These are phyloP conservation scores for Drosophila atripex DNA, from an alignment of 2,888 invertebrate genomes.

Conservation along the genomic window DNA sequence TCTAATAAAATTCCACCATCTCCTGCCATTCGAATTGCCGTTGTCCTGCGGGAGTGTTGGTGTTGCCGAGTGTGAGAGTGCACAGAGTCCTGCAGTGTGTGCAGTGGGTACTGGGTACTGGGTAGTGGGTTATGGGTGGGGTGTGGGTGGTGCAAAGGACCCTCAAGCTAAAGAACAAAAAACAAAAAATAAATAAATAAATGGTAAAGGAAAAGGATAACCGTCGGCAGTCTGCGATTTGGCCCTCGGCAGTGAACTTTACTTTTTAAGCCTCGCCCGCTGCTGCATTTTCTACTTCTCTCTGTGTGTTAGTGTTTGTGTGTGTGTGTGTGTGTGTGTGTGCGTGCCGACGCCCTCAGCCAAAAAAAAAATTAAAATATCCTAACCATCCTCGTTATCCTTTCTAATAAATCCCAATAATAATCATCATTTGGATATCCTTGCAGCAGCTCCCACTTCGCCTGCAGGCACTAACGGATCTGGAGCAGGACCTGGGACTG, in stretches of 20 bases:
- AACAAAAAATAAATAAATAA: not conserved
- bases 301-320: slow-evolving; percentile 20
- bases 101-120: slow-evolving; percentile 5
- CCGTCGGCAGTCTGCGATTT: slow-evolving; percentile 49
- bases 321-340: slow-evolving; percentile 30
- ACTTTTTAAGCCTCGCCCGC: slow-evolving; percentile 61
- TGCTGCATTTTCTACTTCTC: slow-evolving; percentile 31
- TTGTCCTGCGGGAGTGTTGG: slow-evolving; percentile 12
- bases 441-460: slow-evolving; percentile 50
- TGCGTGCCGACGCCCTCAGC: slow-evolving; percentile 62
- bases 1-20: slow-evolving; percentile 32
- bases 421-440: slow-evolving; percentile 10
- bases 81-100: slow-evolving; percentile 24
- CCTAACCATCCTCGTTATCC: slow-evolving; percentile 1
- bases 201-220: slow-evolving; percentile 9
- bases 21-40: slow-evolving; percentile 5
- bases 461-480: slow-evolving; percentile 38
- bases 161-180: not conserved
- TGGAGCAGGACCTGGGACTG: slow-evolving; percentile 18
- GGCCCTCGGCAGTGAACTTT: slow-evolving; percentile 72
- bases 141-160: slow-evolving; percentile 5
- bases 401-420: not conserved
- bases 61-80: slow-evolving; percentile 1
- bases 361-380: slow-evolving; percentile 1
- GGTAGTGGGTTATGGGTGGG: not conserved